phyloP scores from a whole-genome alignment of 2,113 vertebrate genomes.

The Neofelis nebulosa region DNA sequence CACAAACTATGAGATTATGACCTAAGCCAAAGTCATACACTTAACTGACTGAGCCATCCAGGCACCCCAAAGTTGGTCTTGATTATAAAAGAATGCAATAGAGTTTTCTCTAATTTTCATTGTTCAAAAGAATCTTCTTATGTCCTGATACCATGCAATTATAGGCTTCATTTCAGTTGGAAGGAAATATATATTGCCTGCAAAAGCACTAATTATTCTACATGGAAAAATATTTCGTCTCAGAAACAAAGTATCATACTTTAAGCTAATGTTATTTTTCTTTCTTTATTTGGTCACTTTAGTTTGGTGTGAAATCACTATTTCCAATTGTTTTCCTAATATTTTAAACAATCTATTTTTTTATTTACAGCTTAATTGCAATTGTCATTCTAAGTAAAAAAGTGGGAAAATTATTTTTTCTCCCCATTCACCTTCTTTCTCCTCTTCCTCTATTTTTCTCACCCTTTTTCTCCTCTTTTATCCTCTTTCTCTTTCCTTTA shows the following conservation, averaged over 20 bases:
- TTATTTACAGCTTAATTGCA: not conserved
- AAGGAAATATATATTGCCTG: not conserved
- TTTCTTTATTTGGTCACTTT: not conserved
- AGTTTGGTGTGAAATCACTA: not conserved
- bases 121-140: not conserved
- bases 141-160: not conserved
- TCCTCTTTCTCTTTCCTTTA: not conserved
- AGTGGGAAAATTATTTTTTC: not conserved
- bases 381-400: not conserved
- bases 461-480: not conserved
- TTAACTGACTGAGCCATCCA: too few species aligned
- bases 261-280: not conserved
- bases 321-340: not conserved
- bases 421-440: not conserved
- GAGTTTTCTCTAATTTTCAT: not conserved
- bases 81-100: not conserved
- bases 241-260: not conserved
- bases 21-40: too few species aligned
- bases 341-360: not conserved
- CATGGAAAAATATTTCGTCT: not conserved
- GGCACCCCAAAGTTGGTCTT: not conserved
- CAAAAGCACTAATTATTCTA: not conserved
- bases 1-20: too few species aligned
- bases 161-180: not conserved
- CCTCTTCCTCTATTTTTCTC: not conserved